phyloP scores from a whole-genome alignment of 2,888 invertebrate genomes.

The Drosophila pseudotalamancana region DNA sequence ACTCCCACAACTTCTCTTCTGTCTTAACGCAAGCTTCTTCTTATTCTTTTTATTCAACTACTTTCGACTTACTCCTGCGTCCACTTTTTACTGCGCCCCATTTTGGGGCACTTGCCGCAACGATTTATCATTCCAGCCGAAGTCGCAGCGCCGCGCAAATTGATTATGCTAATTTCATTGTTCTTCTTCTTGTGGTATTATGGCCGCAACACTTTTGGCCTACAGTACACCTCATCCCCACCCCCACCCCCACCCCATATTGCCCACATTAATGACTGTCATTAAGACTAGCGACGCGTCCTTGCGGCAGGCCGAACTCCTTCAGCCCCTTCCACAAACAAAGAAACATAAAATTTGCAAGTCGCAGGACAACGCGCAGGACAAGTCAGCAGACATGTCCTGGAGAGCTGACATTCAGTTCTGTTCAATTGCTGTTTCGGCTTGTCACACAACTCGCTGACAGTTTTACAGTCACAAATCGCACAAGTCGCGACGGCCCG shows the following conservation, averaged over 20 bases:
- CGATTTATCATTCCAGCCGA: constrained; percentile 71
- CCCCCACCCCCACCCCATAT: constrained; percentile 13
- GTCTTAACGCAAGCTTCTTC: no score
- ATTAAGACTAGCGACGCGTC: constrained; percentile 55
- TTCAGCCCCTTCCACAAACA: not conserved
- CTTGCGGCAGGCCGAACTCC: constrained; percentile 10
- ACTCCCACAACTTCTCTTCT: not conserved
- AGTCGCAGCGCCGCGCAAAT: constrained; percentile 62
- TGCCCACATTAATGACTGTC: constrained; percentile 70
- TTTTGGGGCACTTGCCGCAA: constrained; percentile 68
- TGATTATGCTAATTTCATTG: constrained; percentile 73
- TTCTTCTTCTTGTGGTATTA: constrained; percentile 24
- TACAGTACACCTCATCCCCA: not conserved
- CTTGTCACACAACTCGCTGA: constrained; percentile 72
- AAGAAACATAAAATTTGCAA: constrained; percentile 66
- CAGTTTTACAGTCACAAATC: constrained; percentile 63
- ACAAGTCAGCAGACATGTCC: constrained; percentile 41
- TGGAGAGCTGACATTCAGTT: constrained; percentile 42
- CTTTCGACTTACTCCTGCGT: not conserved
- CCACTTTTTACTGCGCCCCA: constrained; percentile 13
- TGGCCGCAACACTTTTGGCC: constrained; percentile 54
- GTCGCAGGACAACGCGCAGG: constrained; percentile 27
- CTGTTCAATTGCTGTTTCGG: constrained; percentile 16
- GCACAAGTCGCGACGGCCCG: constrained; percentile 53
- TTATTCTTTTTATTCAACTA: not conserved